phyloP scores from a whole-genome alignment of 2,888 invertebrate genomes.

The Amiota communis region DNA sequence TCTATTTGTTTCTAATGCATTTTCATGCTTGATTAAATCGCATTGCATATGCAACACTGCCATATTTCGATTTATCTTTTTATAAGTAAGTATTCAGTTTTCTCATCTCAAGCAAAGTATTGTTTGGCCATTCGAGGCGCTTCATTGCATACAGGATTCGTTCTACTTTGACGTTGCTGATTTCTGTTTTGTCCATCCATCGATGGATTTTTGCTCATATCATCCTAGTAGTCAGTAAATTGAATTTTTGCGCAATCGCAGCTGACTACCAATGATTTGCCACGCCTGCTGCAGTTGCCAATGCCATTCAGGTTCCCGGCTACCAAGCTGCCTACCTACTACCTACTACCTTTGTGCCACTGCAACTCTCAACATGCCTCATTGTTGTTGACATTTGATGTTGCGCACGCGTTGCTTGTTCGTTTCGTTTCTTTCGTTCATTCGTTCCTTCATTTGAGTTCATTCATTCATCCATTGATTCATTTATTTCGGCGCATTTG shows the following conservation, averaged over 20 bases:
- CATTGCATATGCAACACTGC: constrained; percentile 24
- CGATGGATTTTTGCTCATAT: no score
- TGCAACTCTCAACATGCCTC: background rate
- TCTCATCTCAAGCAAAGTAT: no score
- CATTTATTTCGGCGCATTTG: constrained; percentile 8
- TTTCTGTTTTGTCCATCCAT: no score
- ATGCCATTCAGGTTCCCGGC: background rate
- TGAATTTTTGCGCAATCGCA: constrained; percentile 24
- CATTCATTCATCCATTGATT: constrained; percentile 8
- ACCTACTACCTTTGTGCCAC: background rate
- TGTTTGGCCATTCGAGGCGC: no score
- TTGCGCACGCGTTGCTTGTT: constrained; percentile 19
- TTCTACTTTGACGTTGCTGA: background rate
- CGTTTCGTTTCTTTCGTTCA: background rate
- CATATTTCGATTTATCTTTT: no score
- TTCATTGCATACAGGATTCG: background rate
- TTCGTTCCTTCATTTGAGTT: background rate
- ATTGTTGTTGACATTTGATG: constrained; percentile 3
- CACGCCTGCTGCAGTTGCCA: constrained; percentile 15
- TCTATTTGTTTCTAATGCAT: constrained; percentile 11
- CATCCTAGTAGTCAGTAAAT: constrained; percentile 10
- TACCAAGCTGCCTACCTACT: constrained; percentile 3
- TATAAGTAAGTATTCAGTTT: no score
- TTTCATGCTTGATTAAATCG: constrained; percentile 25
- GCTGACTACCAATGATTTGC: constrained; percentile 14